Base-by-base conservation (phyloP, 2,888 invertebrate genomes). In the Frankliniella fusca region DNA sequence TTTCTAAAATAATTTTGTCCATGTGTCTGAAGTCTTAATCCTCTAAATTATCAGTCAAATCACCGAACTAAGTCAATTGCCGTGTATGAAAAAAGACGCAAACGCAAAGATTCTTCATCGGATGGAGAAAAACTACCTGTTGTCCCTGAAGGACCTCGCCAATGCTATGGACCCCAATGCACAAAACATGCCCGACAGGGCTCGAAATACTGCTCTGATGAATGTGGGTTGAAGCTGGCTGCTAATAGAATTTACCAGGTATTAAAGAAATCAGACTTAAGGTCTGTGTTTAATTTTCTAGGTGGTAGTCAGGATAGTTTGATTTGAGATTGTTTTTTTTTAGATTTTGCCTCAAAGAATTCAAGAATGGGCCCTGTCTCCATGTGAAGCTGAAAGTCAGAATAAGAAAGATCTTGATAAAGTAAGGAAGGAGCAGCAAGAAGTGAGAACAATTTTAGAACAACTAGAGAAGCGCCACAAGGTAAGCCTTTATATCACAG, bases 141-240 rank as follows among this genome's bases (percentile, higher is more conserved):
- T 54, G 48, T 28, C 83, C 85, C 88, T 11, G 88, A 88, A 38
- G 85, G 87, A 18, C 90, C 94, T 0, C 89, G 94, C 0, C 98
- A 99, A 86, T 99, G 99, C 88, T 94, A 94, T 87, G 98, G 98
- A 0, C 98, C 97, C 0, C 92, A 93, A 82, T 99, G 99, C 88
- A 90, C 91, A 0, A 92, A 93, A 83, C 92, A 93, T 70, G 95
- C 98, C 0, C 90, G 94, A 20, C 90, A 91, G 0, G 93, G 92
- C 70, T 97, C 97, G 83, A 98, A 98, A 89, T 99, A 98, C 87
- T 99, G 99, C 87, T 94, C 95, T 11, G 93, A 97, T 84, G 93
- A 94, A 84, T 99, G 98, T 87, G 98, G 98, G 0, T 91, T 97
- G 86, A 93, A 94, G 86, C 90, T 99, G 48, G 98, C 98, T 0